Evolutionary conservation across 1,140 invertebrate genomes (phyloP).

Genomic region (Drosophila lowei): DNA sequence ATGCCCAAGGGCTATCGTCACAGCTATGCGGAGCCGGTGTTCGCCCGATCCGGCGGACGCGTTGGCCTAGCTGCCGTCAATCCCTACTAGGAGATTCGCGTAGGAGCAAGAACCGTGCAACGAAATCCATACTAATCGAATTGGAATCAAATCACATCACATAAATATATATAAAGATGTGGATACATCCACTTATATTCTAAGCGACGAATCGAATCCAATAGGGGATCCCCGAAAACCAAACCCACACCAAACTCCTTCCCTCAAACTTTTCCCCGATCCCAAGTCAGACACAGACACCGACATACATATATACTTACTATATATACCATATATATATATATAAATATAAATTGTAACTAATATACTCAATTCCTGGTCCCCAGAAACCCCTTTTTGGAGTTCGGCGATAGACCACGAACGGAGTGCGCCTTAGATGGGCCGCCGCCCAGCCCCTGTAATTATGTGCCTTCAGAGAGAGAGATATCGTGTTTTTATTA

Average conservation of each 20-base stretch:
- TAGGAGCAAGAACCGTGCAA: slow-evolving; percentile 44
- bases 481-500: slow-evolving; percentile 42
- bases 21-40: slow-evolving; percentile 84
- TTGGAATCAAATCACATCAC: background rate
- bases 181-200: no score
- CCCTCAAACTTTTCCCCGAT: no score
- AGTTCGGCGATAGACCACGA: background rate
- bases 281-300: no score
- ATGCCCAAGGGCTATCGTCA: slow-evolving; percentile 84
- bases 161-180: slow-evolving; percentile 6
- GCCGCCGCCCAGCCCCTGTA: slow-evolving; percentile 59
- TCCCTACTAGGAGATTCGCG: slow-evolving; percentile 57
- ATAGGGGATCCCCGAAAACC: no score
- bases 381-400: background rate
- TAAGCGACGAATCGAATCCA: no score
- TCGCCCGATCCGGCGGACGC: slow-evolving; percentile 74
- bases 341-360: slow-evolving; percentile 11
- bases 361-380: slow-evolving; percentile 24
- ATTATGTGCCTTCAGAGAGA: slow-evolving; percentile 74
- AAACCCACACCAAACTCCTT: no score
- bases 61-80: slow-evolving; percentile 82
- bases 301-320: background rate
- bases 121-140: slow-evolving; percentile 47
- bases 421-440: slow-evolving; percentile 28
- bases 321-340: slow-evolving; percentile 7